phyloP scores from a whole-genome alignment of 2,888 invertebrate genomes.

The Tenthredo distinguenda region DNA sequence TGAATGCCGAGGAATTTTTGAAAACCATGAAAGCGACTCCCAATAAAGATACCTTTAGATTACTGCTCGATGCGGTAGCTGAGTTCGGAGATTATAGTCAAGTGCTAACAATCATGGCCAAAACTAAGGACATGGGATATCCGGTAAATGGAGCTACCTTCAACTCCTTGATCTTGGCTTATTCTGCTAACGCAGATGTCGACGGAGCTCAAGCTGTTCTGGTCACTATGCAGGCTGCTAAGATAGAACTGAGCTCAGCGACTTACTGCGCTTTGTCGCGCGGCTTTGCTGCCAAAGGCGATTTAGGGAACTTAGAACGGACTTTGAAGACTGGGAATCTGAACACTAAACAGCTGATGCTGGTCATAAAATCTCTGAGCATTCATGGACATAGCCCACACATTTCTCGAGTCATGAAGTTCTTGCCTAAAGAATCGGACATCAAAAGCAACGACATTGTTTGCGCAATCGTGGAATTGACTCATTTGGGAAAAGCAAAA shows the following conservation, averaged over 20 bases:
- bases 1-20: constrained; percentile 79
- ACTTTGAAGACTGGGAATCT: constrained; percentile 69
- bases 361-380: constrained; percentile 78
- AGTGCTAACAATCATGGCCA: constrained; percentile 81
- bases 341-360: constrained; percentile 78
- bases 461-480: constrained; percentile 79
- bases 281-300: constrained; percentile 79
- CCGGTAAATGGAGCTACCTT: constrained; percentile 82
- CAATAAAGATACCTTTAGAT: constrained; percentile 80
- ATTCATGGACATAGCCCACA: constrained; percentile 67
- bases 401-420: constrained; percentile 76
- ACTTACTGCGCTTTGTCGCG: constrained; percentile 80
- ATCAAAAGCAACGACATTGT: constrained; percentile 56
- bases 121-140: constrained; percentile 81
- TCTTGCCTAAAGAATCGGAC: constrained; percentile 72
- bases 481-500: constrained; percentile 79
- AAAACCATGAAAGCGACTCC: constrained; percentile 78
- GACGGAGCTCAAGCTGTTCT: constrained; percentile 79
- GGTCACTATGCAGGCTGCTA: constrained; percentile 81
- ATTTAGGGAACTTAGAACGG: constrained; percentile 72
- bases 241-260: constrained; percentile 78
- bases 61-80: constrained; percentile 80
- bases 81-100: constrained; percentile 80
- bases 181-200: constrained; percentile 76
- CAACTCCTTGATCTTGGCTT: constrained; percentile 82